A percentile compares a stretch with the other conserved stretches of the same genome.
phyloP scores from a whole-genome alignment of 2,888 invertebrate genomes.

The Drosophila formosana region DNA sequence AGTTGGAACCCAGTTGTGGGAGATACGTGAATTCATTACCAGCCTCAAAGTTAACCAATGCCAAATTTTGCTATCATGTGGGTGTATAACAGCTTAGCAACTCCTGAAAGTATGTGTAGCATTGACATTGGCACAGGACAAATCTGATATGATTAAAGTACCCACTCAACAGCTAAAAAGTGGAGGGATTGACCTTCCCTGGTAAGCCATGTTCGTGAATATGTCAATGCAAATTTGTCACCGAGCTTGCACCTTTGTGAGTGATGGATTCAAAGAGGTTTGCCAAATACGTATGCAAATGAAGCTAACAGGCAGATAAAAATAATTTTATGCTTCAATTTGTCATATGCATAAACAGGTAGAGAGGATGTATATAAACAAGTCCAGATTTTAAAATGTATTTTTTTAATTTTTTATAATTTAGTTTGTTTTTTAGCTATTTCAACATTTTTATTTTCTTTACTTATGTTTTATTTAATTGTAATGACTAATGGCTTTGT shows the following conservation, averaged over 20 bases:
- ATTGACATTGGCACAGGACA: slow-evolving; percentile 16
- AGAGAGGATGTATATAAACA: neutral
- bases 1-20: slow-evolving; percentile 31
- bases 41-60: slow-evolving; percentile 38
- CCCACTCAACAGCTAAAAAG: slow-evolving; percentile 1
- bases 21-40: slow-evolving; percentile 57
- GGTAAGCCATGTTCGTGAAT: neutral
- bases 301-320: neutral
- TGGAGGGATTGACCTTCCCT: slow-evolving; percentile 6
- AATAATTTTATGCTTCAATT: neutral
- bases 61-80: slow-evolving; percentile 27
- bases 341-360: neutral
- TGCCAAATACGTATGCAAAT: neutral
- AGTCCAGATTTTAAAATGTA: neutral
- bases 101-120: slow-evolving; percentile 19
- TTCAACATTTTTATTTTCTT: too few species aligned
- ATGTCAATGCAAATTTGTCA: slow-evolving; percentile 24
- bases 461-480: too few species aligned
- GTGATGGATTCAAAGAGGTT: neutral
- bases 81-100: slow-evolving; percentile 40
- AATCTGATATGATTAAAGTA: slow-evolving; percentile 22
- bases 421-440: too few species aligned
- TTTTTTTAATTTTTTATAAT: too few species aligned
- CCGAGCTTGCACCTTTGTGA: neutral
- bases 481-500: too few species aligned